These are phyloP conservation scores for Muntiacus muntjak DNA, from an alignment of 2,113 vertebrate genomes.

Conservation along the genomic window DNA sequence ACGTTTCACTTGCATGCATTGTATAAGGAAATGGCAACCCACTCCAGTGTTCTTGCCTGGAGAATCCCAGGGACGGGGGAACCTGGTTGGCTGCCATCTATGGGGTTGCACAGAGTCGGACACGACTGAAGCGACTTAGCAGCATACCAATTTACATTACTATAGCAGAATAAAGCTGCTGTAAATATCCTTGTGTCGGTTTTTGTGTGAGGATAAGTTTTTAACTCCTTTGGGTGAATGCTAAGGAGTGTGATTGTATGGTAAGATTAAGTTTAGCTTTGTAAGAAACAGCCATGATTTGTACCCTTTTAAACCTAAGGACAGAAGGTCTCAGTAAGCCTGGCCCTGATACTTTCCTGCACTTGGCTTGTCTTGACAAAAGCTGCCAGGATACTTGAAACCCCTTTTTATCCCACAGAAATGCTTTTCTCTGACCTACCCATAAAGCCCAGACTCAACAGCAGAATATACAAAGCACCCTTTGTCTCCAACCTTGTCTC, in stretches of 20 bases:
- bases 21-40: too few relatives aligned
- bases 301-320: neutral
- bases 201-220: neutral
- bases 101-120: too few relatives aligned
- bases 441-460: neutral
- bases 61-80: too few relatives aligned
- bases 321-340: neutral
- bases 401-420: neutral
- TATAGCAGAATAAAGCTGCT: neutral
- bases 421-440: neutral
- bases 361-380: neutral
- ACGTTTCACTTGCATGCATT: too few relatives aligned
- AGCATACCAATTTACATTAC: neutral
- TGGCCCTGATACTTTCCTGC: neutral
- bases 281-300: neutral
- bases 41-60: too few relatives aligned
- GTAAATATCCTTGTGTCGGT: neutral
- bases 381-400: neutral
- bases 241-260: neutral
- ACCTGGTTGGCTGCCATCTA: too few relatives aligned
- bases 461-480: neutral
- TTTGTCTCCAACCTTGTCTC: neutral
- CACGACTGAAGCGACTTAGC: too few relatives aligned
- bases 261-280: neutral
- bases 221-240: neutral